Conservation (phyloP, 2,797 vertebrate genomes). For the Pipistrellus pipistrellus region DNA sequence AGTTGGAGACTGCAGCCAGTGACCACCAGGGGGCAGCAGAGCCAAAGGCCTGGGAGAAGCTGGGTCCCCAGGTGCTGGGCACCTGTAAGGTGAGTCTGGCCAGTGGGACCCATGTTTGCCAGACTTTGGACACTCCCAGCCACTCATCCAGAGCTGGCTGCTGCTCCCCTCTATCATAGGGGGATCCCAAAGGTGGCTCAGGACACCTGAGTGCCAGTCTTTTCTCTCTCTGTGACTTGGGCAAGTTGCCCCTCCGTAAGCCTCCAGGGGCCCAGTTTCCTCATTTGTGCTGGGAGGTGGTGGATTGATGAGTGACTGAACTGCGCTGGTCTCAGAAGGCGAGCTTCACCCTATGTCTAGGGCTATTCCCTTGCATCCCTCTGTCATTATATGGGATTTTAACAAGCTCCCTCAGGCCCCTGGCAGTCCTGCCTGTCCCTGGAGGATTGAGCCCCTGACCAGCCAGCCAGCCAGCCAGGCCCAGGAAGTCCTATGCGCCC, state of each 20-base stretch:
- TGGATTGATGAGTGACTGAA: not conserved
- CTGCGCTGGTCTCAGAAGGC: rapidly evolving
- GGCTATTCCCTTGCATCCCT: too few relatives aligned
- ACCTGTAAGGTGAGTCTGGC: rapidly evolving
- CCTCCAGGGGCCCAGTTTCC: not conserved
- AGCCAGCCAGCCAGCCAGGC: not conserved
- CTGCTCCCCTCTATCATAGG: too few relatives aligned
- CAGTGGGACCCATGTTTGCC: rapidly evolving
- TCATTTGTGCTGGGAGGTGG: not conserved
- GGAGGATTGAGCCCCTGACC: too few relatives aligned
- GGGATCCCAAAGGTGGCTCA: not conserved
- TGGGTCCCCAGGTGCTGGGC: rapidly evolving
- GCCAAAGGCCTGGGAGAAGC: conserved; percentile 5
- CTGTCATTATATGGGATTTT: too few relatives aligned
- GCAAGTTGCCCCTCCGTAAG: not conserved
- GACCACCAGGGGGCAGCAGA: conserved; percentile 75
- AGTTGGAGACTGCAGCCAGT: not conserved
- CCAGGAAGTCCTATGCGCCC: rapidly evolving
- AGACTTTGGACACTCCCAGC: rapidly evolving
- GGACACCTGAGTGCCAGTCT: rapidly evolving
- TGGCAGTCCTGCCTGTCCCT: not conserved
- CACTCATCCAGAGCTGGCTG: too few relatives aligned
- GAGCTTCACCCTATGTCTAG: too few relatives aligned
- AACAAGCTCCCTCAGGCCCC: rapidly evolving
- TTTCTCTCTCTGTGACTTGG: not conserved